Evolutionary conservation across 2,113 vertebrate species (phyloP), one percentile per base, ranked within the genome.

Genomic region (Chrysemys picta): DNA sequence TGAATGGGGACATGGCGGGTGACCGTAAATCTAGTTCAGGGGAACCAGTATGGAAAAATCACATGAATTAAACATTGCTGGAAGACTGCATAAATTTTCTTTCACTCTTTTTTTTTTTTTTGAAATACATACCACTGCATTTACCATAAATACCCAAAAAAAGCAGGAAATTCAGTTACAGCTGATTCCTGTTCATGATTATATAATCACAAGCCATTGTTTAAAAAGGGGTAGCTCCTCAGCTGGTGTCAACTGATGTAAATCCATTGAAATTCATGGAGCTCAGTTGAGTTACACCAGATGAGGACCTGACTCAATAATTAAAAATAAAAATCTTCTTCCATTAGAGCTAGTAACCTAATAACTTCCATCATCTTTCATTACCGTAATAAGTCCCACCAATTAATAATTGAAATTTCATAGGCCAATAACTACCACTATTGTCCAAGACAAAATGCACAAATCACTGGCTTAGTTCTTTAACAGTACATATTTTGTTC

Each of bases 141-240:
- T 84, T 89, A 24, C 22, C 50, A 8, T 22, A n/a, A 69, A n/a
- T n/a, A 9, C 62, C 35, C 57, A 62, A 22, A 65, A 84, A 84
- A 65, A 21, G 2, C 21, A 84, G 45, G 47, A 49, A 29, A 6
- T 0, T 3, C 1, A 57, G 0, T 2, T 19, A 6, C 16, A 16
- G 8, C 87, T 21, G 42, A 13, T 38, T 59, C 29, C 16, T 38
- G 12, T 53, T 1, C 35, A 47, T 54, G 75, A 82, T 16, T 11
- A 16, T 82, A 24, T 86, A 24, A 42, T 49, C 78, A 11, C 1
- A 83, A 76, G 14, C 19, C 42, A 25, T 1, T 57, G 4, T 8
- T 79, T 6, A 4, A 5, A 1, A 6, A 49, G 10, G 38, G 1
- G 31, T 13, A 91, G 11, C 2, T 5, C 50, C 47, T 25, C 38